Conservation (phyloP, 2,113 vertebrate genomes). For the Meleagris gallopavo region DNA sequence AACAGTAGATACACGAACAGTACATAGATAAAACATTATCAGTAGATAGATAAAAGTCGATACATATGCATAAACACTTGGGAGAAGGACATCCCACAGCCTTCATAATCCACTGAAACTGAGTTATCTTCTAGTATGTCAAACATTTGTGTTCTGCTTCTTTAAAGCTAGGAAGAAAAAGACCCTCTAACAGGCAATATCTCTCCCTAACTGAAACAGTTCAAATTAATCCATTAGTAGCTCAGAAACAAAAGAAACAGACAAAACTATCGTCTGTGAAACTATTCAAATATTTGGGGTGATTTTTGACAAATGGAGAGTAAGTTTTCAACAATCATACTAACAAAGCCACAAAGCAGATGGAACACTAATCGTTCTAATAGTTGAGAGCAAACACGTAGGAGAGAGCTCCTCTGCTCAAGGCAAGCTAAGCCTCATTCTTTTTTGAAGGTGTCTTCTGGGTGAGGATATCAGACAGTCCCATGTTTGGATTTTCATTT, state of each 20-base stretch:
- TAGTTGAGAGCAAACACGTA: neutral
- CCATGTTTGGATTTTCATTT: neutral
- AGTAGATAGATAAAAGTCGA: neutral
- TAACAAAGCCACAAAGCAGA: neutral
- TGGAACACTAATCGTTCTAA: neutral
- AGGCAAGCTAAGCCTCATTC: neutral
- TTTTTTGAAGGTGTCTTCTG: neutral
- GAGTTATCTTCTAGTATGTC: neutral
- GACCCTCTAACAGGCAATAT: neutral
- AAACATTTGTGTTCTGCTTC: neutral
- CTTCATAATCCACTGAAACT: neutral
- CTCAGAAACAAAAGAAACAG: neutral
- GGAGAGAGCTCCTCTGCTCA: neutral
- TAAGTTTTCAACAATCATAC: neutral
- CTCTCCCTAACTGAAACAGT: neutral
- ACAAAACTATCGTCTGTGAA: no score
- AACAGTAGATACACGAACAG: neutral
- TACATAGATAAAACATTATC: neutral
- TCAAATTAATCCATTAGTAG: neutral
- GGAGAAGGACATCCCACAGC: neutral
- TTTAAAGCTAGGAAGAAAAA: neutral
- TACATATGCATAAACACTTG: neutral
- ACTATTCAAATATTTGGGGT: neutral
- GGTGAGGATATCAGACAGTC: neutral
- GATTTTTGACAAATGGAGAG: neutral